A percentile compares a stretch with the other conserved stretches of the same genome.
These are phyloP conservation scores for Drosophila formosana DNA, from an alignment of 2,888 invertebrate genomes.

Conservation along the genomic window DNA sequence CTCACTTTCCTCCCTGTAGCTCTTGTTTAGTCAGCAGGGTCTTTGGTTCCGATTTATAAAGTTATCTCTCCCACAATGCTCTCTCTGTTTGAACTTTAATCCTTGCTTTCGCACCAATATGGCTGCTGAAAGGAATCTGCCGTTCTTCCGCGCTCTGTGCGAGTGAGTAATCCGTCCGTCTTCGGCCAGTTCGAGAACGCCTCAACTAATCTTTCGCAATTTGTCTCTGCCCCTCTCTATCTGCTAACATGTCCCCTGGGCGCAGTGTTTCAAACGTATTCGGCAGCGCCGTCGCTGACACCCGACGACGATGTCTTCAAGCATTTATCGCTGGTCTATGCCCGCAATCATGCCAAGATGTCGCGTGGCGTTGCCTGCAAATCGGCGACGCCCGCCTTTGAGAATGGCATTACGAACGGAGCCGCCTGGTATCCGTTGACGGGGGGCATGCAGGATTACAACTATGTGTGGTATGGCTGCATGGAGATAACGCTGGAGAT, in stretches of 20 bases:
- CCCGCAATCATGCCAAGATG: slow-evolving; percentile 95
- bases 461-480: slow-evolving; percentile 96
- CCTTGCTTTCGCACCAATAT: slow-evolving; percentile 82
- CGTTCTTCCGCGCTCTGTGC: slow-evolving; percentile 91
- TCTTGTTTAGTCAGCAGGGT: slow-evolving; percentile 1
- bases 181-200: neutral
- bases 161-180: slow-evolving; percentile 86
- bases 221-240: slow-evolving; percentile 16
- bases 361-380: slow-evolving; percentile 93
- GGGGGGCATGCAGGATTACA: slow-evolving; percentile 91
- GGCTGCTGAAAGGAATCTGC: slow-evolving; percentile 89
- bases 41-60: slow-evolving; percentile 76
- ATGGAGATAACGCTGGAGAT: slow-evolving; percentile 98
- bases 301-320: slow-evolving; percentile 97
- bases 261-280: slow-evolving; percentile 94
- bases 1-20: neutral
- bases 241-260: slow-evolving; percentile 87
- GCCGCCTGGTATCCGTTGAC: slow-evolving; percentile 97
- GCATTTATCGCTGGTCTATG: slow-evolving; percentile 93
- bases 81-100: slow-evolving; percentile 63
- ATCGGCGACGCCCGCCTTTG: slow-evolving; percentile 90
- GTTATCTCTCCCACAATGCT: slow-evolving; percentile 62
- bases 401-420: slow-evolving; percentile 96
- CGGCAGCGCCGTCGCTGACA: slow-evolving; percentile 92
- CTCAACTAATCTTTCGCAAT: slow-evolving; percentile 18